Conservation (phyloP, 2,888 invertebrate genomes). For the Drosophila planitibia region DNA sequence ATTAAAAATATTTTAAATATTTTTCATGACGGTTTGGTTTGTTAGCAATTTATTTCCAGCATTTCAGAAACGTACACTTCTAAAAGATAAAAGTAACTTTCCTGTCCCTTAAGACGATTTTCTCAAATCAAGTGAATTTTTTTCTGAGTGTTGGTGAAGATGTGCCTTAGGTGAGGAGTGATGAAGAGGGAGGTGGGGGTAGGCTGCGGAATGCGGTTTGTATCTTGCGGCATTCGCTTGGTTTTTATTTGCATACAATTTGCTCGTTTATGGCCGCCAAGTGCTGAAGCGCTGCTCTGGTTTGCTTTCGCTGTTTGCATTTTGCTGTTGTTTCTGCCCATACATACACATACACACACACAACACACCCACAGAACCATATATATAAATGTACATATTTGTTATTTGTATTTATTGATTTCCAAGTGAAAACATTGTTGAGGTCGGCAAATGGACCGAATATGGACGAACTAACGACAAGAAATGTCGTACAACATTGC, state of each 20-base stretch:
- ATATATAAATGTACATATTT: conserved; percentile 45
- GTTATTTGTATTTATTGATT: conserved; percentile 79
- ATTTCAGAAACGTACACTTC: background rate
- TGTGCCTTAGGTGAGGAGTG: conserved; percentile 12
- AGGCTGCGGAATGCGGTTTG: conserved; percentile 27
- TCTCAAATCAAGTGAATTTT: background rate
- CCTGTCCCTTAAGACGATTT: background rate
- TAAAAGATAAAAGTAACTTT: background rate
- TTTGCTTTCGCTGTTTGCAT: conserved; percentile 25
- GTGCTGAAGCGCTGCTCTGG: conserved; percentile 28
- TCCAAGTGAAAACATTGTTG: conserved; percentile 78
- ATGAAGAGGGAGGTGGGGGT: background rate
- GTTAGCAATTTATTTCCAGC: background rate
- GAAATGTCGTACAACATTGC: conserved; percentile 43
- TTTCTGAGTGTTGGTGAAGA: background rate
- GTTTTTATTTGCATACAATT: conserved; percentile 77
- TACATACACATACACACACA: background rate
- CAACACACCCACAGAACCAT: background rate
- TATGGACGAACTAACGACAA: conserved; percentile 6
- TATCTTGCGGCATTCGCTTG: conserved; percentile 54
- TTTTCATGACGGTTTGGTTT: background rate
- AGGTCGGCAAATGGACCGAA: conserved; percentile 55
- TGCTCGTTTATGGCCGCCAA: conserved; percentile 67
- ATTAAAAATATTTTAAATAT: background rate
- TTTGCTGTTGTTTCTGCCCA: conserved; percentile 12